phyloP scores from a whole-genome alignment of 2,888 invertebrate species.

The Homarus gammarus region DNA sequence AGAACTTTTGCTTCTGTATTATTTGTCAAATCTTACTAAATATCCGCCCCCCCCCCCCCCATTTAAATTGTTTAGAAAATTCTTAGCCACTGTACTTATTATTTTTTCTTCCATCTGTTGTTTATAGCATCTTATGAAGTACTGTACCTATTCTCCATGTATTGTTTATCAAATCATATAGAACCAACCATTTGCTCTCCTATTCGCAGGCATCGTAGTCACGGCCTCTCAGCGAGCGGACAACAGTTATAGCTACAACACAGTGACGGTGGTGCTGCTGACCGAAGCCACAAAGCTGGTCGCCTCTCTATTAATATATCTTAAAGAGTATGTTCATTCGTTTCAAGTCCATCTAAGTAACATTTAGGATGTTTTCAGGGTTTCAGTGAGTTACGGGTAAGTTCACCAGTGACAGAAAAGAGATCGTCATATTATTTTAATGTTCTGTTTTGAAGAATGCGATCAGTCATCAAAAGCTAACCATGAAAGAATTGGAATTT shows the following conservation, averaged over 20 bases:
- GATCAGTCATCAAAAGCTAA: neutral
- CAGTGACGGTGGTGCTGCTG: conserved; percentile 91
- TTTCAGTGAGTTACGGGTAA: too few species aligned
- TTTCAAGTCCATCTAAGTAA: too few species aligned
- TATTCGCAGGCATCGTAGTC: conserved; percentile 89
- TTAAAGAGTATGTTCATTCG: conserved; percentile 79
- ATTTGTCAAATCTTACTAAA: neutral
- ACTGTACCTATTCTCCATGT: neutral
- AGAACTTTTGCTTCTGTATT: neutral
- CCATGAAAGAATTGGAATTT: too few species aligned
- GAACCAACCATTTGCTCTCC: too few species aligned
- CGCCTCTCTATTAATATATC: conserved; percentile 85
- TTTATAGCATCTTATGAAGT: neutral
- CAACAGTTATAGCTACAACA: conserved; percentile 91
- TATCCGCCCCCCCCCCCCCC: neutral
- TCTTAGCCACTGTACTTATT: neutral
- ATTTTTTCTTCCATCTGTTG: neutral
- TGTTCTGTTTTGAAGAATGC: neutral
- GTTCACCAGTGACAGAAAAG: too few species aligned
- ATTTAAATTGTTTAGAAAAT: neutral
- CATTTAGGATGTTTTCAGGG: too few species aligned
- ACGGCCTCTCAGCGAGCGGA: conserved; percentile 91
- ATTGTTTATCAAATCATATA: conserved; percentile 10
- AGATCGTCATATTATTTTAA: neutral
- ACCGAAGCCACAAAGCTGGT: conserved; percentile 92